Evolutionary conservation across 2,888 invertebrate genomes (phyloP).

Genomic region (Ennomos fuscantarius): DNA sequence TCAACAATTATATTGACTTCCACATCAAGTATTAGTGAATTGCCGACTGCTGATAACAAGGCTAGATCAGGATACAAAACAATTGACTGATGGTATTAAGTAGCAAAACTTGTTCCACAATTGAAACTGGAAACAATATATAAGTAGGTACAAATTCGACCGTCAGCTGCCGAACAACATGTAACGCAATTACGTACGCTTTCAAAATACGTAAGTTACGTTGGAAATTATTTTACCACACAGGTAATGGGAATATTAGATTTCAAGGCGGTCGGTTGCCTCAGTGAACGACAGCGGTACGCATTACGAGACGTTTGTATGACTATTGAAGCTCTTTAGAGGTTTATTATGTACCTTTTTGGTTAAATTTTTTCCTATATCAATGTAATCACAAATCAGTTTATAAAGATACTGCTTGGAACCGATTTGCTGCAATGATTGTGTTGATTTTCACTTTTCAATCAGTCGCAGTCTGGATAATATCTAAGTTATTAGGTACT

Average conservation of each 20-base stretch:
- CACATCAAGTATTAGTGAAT: no score
- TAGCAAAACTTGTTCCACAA: not conserved
- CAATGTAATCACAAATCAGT: no score
- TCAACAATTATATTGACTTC: no score
- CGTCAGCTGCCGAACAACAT: slow-evolving; percentile 24
- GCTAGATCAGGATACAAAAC: no score
- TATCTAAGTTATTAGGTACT: no score
- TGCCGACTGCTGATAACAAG: no score
- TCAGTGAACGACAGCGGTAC: slow-evolving; percentile 4
- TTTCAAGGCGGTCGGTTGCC: slow-evolving; percentile 28
- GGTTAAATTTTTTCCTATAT: no score
- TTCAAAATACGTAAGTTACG: slow-evolving; percentile 31
- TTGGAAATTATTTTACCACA: slow-evolving; percentile 36
- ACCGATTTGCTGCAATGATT: no score
- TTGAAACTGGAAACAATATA: not conserved
- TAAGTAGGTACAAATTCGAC: not conserved
- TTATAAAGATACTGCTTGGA: no score
- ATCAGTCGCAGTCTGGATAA: no score
- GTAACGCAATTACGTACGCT: slow-evolving; percentile 30
- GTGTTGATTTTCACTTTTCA: no score
- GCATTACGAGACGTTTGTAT: slow-evolving; percentile 1
- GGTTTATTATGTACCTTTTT: slow-evolving; percentile 15
- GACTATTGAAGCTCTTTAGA: slow-evolving; percentile 1
- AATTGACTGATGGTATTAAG: not conserved
- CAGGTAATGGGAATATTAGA: slow-evolving; percentile 35